Evolutionary conservation across 2,113 vertebrate species (phyloP).

Genomic region (Percina caprodes): DNA sequence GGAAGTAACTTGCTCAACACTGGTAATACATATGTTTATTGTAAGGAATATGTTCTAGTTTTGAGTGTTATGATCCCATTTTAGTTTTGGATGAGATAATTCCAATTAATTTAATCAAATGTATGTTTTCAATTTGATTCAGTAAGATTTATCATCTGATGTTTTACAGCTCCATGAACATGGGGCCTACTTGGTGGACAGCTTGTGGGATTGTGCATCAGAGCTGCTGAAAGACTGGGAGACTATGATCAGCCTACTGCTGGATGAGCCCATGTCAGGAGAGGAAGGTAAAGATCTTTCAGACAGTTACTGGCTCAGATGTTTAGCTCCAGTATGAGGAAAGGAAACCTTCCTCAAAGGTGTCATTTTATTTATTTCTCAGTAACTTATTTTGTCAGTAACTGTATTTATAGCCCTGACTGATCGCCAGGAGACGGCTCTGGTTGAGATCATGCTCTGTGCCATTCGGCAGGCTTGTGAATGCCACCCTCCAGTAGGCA

Average conservation of each 20-base stretch:
- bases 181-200: conserved; percentile 97
- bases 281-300: conserved; percentile 88
- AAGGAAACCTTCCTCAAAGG: neutral
- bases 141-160: neutral
- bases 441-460: conserved; percentile 98
- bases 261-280: conserved; percentile 94
- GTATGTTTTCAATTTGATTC: neutral
- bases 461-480: conserved; percentile 95
- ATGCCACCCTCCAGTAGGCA: conserved; percentile 95
- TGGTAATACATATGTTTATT: no score
- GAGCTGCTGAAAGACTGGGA: conserved; percentile 99
- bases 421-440: conserved; percentile 94
- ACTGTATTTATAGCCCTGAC: conserved; percentile 86
- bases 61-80: neutral
- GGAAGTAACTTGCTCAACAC: no score
- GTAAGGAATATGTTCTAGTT: neutral
- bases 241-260: conserved; percentile 95
- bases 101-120: neutral
- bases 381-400: no score
- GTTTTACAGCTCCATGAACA: conserved; percentile 92
- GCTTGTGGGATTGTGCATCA: conserved; percentile 96
- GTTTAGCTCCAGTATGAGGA: neutral
- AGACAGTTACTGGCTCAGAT: neutral
- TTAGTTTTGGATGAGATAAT: neutral
- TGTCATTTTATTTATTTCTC: neutral